Conservation (phyloP, 1,140 invertebrate species). For the Hestina assimilis region DNA sequence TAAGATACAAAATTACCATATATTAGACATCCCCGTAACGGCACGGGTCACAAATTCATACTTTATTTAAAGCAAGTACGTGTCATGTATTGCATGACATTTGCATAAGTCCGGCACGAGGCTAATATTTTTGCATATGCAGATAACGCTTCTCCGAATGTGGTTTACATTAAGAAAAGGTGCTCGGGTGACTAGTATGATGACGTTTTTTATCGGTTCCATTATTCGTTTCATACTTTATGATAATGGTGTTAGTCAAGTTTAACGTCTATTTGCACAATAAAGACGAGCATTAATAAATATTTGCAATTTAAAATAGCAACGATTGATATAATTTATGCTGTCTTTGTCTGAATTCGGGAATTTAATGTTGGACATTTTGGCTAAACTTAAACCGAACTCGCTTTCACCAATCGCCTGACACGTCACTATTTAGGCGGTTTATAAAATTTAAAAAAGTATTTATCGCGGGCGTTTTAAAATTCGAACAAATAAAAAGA, state of each 20-base stretch:
- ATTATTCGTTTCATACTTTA: slow-evolving; percentile 22
- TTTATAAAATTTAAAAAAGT: slow-evolving; percentile 56
- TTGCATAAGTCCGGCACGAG: slow-evolving; percentile 74
- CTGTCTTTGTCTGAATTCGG: slow-evolving; percentile 27
- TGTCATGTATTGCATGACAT: slow-evolving; percentile 50
- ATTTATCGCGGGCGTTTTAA: slow-evolving; percentile 44
- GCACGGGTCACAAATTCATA: slow-evolving; percentile 57
- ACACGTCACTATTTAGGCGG: slow-evolving; percentile 49
- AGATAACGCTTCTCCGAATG: slow-evolving; percentile 65
- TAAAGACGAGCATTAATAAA: neutral
- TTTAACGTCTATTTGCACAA: neutral
- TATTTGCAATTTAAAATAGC: slow-evolving; percentile 6
- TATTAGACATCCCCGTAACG: slow-evolving; percentile 50
- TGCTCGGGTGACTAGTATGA: slow-evolving; percentile 28
- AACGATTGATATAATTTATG: slow-evolving; percentile 22
- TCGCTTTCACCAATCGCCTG: slow-evolving; percentile 45
- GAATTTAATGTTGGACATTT: slow-evolving; percentile 33
- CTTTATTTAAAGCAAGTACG: slow-evolving; percentile 36
- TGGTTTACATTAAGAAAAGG: slow-evolving; percentile 40
- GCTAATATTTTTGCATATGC: slow-evolving; percentile 74
- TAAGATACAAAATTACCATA: slow-evolving; percentile 48
- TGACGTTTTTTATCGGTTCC: slow-evolving; percentile 29
- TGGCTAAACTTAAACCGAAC: slow-evolving; percentile 31
- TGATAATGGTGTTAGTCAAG: slow-evolving; percentile 23
- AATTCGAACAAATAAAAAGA: slow-evolving; percentile 39